A percentile compares a stretch with the other conserved stretches of the same genome.
Conservation (phyloP, 2,797 vertebrate species). For the Sebastes vulpes region DNA sequence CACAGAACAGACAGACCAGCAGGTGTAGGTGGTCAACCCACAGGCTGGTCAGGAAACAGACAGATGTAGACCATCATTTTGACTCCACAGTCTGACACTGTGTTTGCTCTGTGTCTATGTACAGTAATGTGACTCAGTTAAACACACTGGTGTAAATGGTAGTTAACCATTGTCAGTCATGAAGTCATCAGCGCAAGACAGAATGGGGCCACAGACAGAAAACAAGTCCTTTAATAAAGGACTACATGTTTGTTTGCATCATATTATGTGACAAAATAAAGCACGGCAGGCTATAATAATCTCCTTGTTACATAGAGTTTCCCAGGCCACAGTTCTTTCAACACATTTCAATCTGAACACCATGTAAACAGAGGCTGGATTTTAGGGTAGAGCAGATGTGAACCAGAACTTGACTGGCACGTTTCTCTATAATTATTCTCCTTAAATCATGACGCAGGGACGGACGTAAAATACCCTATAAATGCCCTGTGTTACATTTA, state of each 20-base stretch:
- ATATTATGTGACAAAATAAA: conserved; percentile 3
- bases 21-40: conserved; percentile 38
- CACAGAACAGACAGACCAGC: conserved; percentile 6
- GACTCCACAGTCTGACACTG: conserved; percentile 9
- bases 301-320: not conserved
- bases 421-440: conserved; percentile 60
- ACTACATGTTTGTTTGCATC: not conserved
- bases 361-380: not conserved
- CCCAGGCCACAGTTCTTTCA: conserved; percentile 6
- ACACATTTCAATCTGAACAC: conserved; percentile 14
- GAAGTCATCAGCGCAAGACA: conserved; percentile 32
- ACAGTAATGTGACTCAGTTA: conserved; percentile 25
- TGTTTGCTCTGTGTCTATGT: conserved; percentile 22
- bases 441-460: conserved; percentile 28
- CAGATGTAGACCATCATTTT: conserved; percentile 43
- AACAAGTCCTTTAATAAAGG: not conserved
- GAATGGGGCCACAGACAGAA: conserved; percentile 14
- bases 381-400: conserved; percentile 16
- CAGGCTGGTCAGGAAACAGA: conserved; percentile 51
- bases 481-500: conserved; percentile 4
- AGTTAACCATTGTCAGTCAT: conserved; percentile 6
- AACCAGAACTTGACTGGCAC: conserved; percentile 45
- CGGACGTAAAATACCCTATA: not conserved
- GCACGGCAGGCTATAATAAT: conserved; percentile 2
- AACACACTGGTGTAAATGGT: conserved; percentile 4